Percentiles rank a stretch among this genome's conserved stretches.
phyloP scores from a whole-genome alignment of 2,888 invertebrate genomes.

The Ferdinandea cuprea region DNA sequence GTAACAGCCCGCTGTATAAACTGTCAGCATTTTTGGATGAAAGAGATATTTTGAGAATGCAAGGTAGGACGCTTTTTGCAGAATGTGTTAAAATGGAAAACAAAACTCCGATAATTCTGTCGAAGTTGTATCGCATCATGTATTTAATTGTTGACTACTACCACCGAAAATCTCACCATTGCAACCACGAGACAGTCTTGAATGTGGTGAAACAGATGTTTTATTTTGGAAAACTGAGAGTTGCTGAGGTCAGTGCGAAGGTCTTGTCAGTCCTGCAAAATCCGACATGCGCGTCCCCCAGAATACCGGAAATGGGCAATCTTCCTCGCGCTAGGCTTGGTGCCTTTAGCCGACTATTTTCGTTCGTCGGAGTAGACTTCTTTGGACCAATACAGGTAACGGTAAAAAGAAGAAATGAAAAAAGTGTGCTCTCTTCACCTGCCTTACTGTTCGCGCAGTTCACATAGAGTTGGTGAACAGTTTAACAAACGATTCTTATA shows the following conservation, averaged over 20 bases:
- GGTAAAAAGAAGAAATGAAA: neutral
- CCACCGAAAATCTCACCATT: slow-evolving; percentile 49
- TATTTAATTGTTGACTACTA: slow-evolving; percentile 39
- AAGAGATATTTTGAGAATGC: neutral
- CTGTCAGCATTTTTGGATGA: slow-evolving; percentile 15
- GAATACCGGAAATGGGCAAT: slow-evolving; percentile 6
- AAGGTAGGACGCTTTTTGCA: neutral
- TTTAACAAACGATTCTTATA: neutral
- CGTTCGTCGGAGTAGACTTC: neutral
- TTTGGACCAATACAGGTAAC: neutral
- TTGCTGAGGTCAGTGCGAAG: slow-evolving; percentile 38
- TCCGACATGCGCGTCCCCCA: neutral
- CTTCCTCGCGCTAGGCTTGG: neutral
- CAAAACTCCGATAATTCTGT: slow-evolving; percentile 51
- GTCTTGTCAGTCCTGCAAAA: slow-evolving; percentile 38
- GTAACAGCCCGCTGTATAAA: too few relatives aligned
- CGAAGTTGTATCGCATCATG: slow-evolving; percentile 43
- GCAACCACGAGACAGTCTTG: slow-evolving; percentile 53
- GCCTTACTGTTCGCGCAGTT: neutral
- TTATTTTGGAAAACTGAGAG: slow-evolving; percentile 32
- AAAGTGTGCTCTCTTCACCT: neutral
- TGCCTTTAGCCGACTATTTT: slow-evolving; percentile 3
- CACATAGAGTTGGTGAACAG: slow-evolving; percentile 7
- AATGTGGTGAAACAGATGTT: slow-evolving; percentile 47
- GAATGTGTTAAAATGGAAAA: neutral